phyloP scores from a whole-genome alignment of 1,140 invertebrate species.

The Euura saliciscinereae region DNA sequence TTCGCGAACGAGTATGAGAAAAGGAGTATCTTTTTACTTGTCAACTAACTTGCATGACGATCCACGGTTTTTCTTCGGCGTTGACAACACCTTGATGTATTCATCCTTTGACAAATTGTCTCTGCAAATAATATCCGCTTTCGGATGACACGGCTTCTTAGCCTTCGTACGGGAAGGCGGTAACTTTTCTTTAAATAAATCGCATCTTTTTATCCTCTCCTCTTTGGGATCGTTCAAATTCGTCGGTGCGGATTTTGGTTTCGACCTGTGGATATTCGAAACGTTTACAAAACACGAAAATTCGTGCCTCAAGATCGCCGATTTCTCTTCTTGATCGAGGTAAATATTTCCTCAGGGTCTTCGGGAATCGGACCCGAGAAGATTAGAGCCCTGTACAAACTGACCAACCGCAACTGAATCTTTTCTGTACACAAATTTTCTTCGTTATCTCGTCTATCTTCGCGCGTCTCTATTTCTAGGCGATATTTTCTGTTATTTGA shows the following conservation, averaged over 20 bases:
- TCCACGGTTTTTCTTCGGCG: constrained; percentile 29
- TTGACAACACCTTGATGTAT: constrained; percentile 42
- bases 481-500: background rate
- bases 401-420: background rate
- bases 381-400: background rate
- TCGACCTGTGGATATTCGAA: background rate
- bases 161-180: background rate
- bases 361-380: background rate
- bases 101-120: constrained; percentile 40
- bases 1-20: no score
- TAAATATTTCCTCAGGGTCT: no score
- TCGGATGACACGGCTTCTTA: constrained; percentile 29
- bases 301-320: no score
- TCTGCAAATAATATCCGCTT: constrained; percentile 35
- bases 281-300: no score
- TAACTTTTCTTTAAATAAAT: background rate
- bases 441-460: background rate
- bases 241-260: background rate
- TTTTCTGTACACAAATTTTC: background rate
- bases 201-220: background rate
- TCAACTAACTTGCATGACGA: background rate
- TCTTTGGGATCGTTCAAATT: background rate
- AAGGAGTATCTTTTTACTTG: background rate
- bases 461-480: background rate
- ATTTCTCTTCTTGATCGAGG: no score